Conservation (phyloP, 2,888 invertebrate genomes). For the Tiphia femorata region DNA sequence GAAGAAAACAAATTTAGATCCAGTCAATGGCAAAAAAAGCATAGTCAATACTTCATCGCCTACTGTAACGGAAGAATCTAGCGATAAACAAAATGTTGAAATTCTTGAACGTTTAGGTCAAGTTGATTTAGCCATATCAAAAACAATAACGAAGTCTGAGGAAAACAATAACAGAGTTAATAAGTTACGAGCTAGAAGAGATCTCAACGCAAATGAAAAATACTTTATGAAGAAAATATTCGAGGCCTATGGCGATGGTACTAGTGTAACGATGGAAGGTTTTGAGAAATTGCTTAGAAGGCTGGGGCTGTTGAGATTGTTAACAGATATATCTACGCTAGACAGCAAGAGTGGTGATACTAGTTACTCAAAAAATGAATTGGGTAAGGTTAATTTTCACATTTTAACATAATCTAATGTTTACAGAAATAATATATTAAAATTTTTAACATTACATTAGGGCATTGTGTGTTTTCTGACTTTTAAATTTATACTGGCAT, state of each 20-base stretch:
- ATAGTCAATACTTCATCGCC: background rate
- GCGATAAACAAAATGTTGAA: constrained; percentile 17
- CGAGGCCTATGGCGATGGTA: constrained; percentile 76
- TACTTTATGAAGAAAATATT: constrained; percentile 79
- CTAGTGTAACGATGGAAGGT: constrained; percentile 77
- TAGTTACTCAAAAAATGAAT: constrained; percentile 42
- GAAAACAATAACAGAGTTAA: constrained; percentile 23
- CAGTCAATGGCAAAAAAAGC: constrained; percentile 8
- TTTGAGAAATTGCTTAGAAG: constrained; percentile 78
- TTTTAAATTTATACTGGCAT: too few relatives aligned
- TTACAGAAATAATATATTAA: background rate
- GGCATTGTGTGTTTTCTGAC: too few relatives aligned
- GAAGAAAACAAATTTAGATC: constrained; percentile 7
- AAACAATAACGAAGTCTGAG: constrained; percentile 7
- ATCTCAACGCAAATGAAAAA: constrained; percentile 68
- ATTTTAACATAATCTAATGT: background rate
- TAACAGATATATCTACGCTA: constrained; percentile 62
- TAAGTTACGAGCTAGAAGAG: constrained; percentile 43
- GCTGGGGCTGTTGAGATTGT: constrained; percentile 72
- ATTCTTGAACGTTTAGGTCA: constrained; percentile 53
- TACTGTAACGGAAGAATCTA: background rate
- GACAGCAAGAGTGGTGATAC: constrained; percentile 35
- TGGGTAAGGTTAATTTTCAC: constrained; percentile 30
- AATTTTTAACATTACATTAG: background rate
- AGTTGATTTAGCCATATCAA: constrained; percentile 18